These are phyloP conservation scores for Proctacanthus coquilletti DNA, from an alignment of 1,140 invertebrate species.

Conservation along the genomic window DNA sequence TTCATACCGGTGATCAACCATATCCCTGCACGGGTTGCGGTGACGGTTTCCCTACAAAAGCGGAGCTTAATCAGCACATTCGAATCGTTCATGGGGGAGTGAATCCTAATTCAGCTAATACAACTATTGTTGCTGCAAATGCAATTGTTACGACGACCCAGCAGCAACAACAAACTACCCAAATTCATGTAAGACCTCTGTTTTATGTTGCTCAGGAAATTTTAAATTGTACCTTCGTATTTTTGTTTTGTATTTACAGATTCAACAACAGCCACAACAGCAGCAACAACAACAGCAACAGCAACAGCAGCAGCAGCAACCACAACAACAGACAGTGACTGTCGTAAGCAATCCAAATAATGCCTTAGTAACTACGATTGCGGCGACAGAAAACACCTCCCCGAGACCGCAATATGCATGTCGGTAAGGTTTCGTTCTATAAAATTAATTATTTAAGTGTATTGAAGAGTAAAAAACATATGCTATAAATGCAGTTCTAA, in stretches of 20 bases:
- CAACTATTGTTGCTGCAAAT: constrained; percentile 9
- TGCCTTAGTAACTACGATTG: constrained; percentile 22
- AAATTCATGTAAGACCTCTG: not conserved
- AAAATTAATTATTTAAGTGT: not conserved
- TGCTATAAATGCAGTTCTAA: too few species aligned
- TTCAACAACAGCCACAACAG: constrained; percentile 18
- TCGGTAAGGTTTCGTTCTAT: constrained; percentile 18
- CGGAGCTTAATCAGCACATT: constrained; percentile 49
- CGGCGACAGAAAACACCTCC: constrained; percentile 19
- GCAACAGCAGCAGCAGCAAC: constrained; percentile 26
- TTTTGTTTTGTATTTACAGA: constrained; percentile 4
- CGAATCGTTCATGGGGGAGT: constrained; percentile 39
- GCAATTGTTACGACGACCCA: constrained; percentile 28
- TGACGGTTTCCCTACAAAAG: constrained; percentile 55
- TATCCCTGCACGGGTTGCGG: constrained; percentile 57
- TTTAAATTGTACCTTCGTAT: not conserved
- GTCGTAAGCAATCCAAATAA: constrained; percentile 28
- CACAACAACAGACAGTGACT: constrained; percentile 27
- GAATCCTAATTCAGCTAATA: constrained; percentile 31
- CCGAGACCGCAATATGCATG: constrained; percentile 29
- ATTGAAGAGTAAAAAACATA: too few species aligned
- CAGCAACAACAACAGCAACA: constrained; percentile 31
- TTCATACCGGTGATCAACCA: constrained; percentile 43
- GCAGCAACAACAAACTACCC: constrained; percentile 12
- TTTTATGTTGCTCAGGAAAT: not conserved